phyloP scores from a whole-genome alignment of 2,797 vertebrate species.

The Pangasius larnaudii region DNA sequence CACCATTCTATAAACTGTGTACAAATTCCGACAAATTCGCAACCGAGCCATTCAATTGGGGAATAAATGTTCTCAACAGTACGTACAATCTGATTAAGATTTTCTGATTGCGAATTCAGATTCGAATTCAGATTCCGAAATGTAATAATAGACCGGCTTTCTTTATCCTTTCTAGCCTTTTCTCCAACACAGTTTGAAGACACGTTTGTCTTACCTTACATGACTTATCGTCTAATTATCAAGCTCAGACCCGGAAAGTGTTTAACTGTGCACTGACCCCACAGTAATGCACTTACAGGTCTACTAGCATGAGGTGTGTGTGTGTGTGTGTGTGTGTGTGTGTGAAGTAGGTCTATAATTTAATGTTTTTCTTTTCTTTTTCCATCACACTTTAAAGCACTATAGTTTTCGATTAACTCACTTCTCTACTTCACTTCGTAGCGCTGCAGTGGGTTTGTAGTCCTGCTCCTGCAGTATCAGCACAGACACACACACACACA shows the following conservation, averaged over 20 bases:
- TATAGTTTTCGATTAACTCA: constrained; percentile 13
- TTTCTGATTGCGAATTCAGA: background rate
- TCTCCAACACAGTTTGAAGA: background rate
- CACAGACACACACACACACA: background rate
- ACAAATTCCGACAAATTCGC: background rate
- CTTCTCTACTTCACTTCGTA: background rate
- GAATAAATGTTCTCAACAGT: background rate
- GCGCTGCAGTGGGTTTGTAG: no score
- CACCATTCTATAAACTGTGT: background rate
- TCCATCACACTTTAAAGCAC: background rate
- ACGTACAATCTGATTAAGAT: background rate
- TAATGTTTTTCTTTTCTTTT: background rate
- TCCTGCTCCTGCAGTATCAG: background rate
- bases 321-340: constrained; percentile 7
- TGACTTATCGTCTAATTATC: background rate
- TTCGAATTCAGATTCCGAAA: background rate
- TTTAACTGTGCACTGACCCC: background rate
- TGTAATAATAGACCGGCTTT: background rate
- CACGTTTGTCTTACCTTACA: background rate
- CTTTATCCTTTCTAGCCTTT: background rate
- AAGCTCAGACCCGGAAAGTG: background rate
- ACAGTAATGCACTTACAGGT: background rate
- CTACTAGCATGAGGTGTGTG: background rate
- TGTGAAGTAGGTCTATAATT: background rate
- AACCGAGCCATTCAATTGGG: background rate